Base-by-base conservation (phyloP, 2,113 vertebrate species). In the Lates calcarifer region DNA sequence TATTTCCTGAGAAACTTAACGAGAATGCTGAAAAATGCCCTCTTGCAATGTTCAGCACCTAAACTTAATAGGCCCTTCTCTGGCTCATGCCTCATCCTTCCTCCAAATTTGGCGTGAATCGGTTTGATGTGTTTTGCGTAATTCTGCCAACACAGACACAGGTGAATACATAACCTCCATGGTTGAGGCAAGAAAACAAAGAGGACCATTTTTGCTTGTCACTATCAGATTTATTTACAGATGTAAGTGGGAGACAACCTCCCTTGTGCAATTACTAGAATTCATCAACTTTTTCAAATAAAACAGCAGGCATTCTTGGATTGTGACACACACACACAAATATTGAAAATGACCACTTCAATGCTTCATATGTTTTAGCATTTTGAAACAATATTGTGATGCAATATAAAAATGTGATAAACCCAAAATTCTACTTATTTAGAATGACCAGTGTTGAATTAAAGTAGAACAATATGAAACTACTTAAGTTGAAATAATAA, bases 201-300 rank as follows among this genome's bases (percentile, higher is more conserved):
- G 2, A 49, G 26, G 49, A 26, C 1, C 3, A 24, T 22, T 39
- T 41, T 55, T n/a, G 45, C 69, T 84, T 73, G 29, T 79, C 70
- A 73, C 29, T 45, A 47, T 90, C 67, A 79, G 47, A 86, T 91
- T 91, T 92, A 94, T 94, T 93, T 91, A 89, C 90, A 92, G 71
- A 72, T 74, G 31, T 68, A 31, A 80, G 65, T 62, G 47, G 88
- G 88, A 87, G 65, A 74, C 2, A 6, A 60, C 60, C 45, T 87
- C 87, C 87, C 69, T 86, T 93, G 91, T 93, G 92, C 93, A 92
- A 86, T 86, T 72, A 77, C 26, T 69, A n/a, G 55, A 83, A 89
- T 82, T 85, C 22, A 67, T 76, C 57, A 61, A 39, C 41, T 68
- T 74, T 67, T 68, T 56, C 33, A 79, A 85, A 87, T 28, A 82